phyloP scores from a whole-genome alignment of 1,140 invertebrate genomes.

The Drosophila funebris region DNA sequence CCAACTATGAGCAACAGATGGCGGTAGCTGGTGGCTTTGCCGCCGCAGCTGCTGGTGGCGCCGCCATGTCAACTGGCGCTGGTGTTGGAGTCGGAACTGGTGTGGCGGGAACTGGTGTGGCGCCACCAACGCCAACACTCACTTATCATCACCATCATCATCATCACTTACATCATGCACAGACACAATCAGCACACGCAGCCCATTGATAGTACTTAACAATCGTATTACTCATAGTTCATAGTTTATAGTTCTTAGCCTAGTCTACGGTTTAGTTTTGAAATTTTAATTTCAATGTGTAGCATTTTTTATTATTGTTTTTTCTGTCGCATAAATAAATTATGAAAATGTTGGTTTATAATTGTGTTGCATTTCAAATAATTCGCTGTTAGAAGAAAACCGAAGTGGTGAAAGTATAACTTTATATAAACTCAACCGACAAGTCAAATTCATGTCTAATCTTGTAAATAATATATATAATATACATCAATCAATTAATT shows the following conservation, averaged over 20 bases:
- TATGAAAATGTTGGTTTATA: constrained; percentile 69
- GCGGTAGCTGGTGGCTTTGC: constrained; percentile 40
- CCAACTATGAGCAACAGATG: constrained; percentile 70
- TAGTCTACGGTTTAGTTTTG: constrained; percentile 39
- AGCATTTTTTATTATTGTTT: constrained; percentile 51
- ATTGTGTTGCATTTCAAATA: not conserved
- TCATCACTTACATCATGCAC: constrained; percentile 65
- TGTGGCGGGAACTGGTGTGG: constrained; percentile 19
- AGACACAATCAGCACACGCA: constrained; percentile 47
- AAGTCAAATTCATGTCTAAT: too few species aligned
- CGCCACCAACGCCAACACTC: constrained; percentile 59
- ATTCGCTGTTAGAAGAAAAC: not conserved
- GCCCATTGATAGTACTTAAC: constrained; percentile 70
- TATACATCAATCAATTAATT: not conserved
- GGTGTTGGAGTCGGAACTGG: not conserved
- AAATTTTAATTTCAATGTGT: constrained; percentile 62
- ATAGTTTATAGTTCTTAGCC: constrained; percentile 24
- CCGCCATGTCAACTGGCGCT: constrained; percentile 3
- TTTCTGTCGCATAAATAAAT: constrained; percentile 59
- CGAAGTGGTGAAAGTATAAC: not conserved
- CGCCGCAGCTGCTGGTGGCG: not conserved
- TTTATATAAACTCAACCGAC: too few species aligned
- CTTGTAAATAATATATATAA: not conserved
- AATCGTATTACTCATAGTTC: constrained; percentile 45
- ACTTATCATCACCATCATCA: constrained; percentile 71